Evolutionary conservation across 2,113 vertebrate species (phyloP).

Genomic region (Amia ocellicauda): DNA sequence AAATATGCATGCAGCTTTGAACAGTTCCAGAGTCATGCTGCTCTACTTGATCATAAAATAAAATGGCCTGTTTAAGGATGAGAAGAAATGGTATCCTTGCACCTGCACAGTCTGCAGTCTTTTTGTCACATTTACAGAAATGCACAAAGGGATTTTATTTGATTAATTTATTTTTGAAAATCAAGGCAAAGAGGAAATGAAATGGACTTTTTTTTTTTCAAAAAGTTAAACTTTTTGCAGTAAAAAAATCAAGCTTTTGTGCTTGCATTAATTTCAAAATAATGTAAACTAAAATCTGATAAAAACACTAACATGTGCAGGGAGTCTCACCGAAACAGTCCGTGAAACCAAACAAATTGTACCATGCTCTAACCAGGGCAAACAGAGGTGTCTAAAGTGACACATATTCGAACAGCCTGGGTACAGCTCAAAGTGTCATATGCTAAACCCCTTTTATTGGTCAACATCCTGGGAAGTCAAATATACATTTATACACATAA

Average conservation of each 20-base stretch:
- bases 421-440: conserved; percentile 74
- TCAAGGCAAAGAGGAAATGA: conserved; percentile 65
- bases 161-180: conserved; percentile 33
- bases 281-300: conserved; percentile 79
- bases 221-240: conserved; percentile 79
- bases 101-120: conserved; percentile 65
- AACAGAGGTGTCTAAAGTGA: conserved; percentile 57
- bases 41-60: conserved; percentile 78
- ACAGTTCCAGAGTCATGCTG: conserved; percentile 89
- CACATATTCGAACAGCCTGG: conserved; percentile 56
- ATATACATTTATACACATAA: conserved; percentile 75
- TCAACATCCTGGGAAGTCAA: conserved; percentile 73
- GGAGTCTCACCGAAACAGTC: conserved; percentile 70
- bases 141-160: conserved; percentile 67
- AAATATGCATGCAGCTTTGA: conserved; percentile 96
- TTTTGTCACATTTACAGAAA: conserved; percentile 69
- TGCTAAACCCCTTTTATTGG: conserved; percentile 69
- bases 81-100: conserved; percentile 60
- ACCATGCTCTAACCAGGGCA: conserved; percentile 66
- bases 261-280: conserved; percentile 82
- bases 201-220: conserved; percentile 56
- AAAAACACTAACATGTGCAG: conserved; percentile 72
- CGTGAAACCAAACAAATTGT: conserved; percentile 67
- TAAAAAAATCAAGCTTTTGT: conserved; percentile 92
- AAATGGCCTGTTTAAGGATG: conserved; percentile 69